Percentiles rank a stretch among this genome's conserved stretches.
These are phyloP conservation scores for Anarhynchus alexandrinus DNA, from an alignment of 2,113 vertebrate genomes.

Conservation along the genomic window DNA sequence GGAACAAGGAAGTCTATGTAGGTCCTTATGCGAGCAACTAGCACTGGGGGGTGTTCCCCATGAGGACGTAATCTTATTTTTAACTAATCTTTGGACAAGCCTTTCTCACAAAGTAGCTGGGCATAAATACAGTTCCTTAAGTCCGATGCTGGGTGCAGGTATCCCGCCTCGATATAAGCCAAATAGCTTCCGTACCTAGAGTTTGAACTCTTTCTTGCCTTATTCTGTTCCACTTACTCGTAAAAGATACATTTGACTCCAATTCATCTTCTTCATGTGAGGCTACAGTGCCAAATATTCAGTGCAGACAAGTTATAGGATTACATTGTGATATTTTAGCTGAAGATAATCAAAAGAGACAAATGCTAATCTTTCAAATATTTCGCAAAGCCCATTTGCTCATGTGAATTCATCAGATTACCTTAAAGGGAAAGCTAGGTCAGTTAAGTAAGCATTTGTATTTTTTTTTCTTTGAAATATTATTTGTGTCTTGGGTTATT, in stretches of 20 bases:
- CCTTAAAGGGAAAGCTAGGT: neutral
- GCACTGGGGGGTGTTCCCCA: neutral
- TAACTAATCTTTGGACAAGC: neutral
- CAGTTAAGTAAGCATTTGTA: neutral
- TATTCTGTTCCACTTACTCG: constrained; percentile 26
- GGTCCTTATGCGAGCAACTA: accelerated
- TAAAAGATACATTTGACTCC: constrained; percentile 41
- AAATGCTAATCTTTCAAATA: constrained; percentile 55
- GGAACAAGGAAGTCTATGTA: neutral
- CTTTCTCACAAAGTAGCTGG: neutral
- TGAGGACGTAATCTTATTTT: neutral
- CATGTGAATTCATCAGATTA: constrained; percentile 8
- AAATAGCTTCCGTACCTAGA: neutral
- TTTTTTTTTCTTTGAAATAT: neutral
- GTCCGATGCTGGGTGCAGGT: neutral
- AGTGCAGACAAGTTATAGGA: constrained; percentile 48
- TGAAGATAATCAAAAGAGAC: constrained; percentile 47
- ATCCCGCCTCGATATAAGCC: neutral
- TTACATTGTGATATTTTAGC: constrained; percentile 62
- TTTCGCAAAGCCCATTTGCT: constrained; percentile 38
- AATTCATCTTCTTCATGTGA: constrained; percentile 34
- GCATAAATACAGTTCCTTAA: neutral
- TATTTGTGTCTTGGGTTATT: neutral
- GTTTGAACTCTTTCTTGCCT: neutral
- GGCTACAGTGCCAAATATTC: constrained; percentile 26